These are phyloP conservation scores for Ornithorhynchus anatinus DNA, from an alignment of 2,113 vertebrate genomes.

Conservation along the genomic window DNA sequence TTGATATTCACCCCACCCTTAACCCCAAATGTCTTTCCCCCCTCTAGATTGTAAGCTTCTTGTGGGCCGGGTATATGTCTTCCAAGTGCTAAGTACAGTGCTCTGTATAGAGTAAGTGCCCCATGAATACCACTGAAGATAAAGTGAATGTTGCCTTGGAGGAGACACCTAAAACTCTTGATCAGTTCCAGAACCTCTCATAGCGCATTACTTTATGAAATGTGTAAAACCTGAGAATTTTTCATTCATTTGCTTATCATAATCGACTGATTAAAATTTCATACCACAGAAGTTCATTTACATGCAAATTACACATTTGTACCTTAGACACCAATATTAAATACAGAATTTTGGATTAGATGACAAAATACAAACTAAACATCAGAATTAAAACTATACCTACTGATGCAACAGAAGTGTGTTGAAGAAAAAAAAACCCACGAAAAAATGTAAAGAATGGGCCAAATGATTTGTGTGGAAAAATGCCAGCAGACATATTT, in stretches of 20 bases:
- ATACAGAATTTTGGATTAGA: background rate
- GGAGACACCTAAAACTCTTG: too few species aligned
- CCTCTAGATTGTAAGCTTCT: too few species aligned
- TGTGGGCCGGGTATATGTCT: too few species aligned
- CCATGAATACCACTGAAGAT: too few species aligned
- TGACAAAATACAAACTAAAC: background rate
- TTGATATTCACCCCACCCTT: too few species aligned
- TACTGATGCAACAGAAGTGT: too few species aligned
- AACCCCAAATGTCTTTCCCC: too few species aligned
- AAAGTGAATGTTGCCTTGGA: too few species aligned
- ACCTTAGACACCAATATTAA: background rate
- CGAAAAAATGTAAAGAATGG: background rate
- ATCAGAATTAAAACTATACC: background rate
- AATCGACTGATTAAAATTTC: slow-evolving; percentile 10
- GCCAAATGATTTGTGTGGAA: background rate
- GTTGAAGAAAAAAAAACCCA: background rate
- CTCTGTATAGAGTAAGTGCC: too few species aligned
- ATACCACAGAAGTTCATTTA: slow-evolving; percentile 9
- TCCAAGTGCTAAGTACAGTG: too few species aligned
- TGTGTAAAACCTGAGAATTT: background rate
- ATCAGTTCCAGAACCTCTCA: too few species aligned
- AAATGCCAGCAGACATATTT: background rate
- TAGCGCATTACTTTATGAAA: too few species aligned
- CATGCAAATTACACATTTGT: slow-evolving; percentile 6
- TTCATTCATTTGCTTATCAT: background rate